These are phyloP conservation scores for Patella depressa DNA, from an alignment of 2,888 invertebrate genomes.

Conservation along the genomic window DNA sequence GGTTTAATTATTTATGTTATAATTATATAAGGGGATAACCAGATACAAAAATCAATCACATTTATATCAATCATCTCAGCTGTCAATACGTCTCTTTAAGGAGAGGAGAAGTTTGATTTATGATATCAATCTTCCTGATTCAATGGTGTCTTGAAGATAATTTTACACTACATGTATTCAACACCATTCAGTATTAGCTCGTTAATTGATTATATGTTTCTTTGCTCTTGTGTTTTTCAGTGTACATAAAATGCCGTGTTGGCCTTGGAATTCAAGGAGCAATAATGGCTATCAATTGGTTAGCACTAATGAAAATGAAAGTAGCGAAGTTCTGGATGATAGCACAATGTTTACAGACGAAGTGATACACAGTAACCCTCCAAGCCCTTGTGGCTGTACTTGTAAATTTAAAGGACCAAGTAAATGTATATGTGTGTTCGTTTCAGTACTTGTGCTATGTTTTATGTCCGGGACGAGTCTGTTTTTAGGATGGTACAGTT, in stretches of 20 bases:
- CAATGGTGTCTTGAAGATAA: too few species aligned
- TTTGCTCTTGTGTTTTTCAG: background rate
- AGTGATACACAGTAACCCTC: background rate
- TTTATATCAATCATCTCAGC: too few species aligned
- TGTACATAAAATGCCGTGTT: slow-evolving; percentile 1
- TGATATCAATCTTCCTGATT: too few species aligned
- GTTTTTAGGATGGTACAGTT: slow-evolving; percentile 49
- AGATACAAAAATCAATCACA: too few species aligned
- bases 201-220: too few species aligned
- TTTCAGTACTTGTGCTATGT: slow-evolving; percentile 42
- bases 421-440: slow-evolving; percentile 27
- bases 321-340: slow-evolving; percentile 1
- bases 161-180: too few species aligned
- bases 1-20: too few species aligned
- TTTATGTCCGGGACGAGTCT: slow-evolving; percentile 37
- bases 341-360: background rate
- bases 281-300: background rate
- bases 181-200: too few species aligned
- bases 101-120: too few species aligned
- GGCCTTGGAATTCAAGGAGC: background rate
- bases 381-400: background rate
- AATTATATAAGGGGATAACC: too few species aligned
- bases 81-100: too few species aligned
- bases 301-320: background rate
- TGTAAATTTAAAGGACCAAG: background rate